Evolutionary conservation across 2,888 invertebrate genomes (phyloP).

Genomic region (Drosophila neoperkinsi): DNA sequence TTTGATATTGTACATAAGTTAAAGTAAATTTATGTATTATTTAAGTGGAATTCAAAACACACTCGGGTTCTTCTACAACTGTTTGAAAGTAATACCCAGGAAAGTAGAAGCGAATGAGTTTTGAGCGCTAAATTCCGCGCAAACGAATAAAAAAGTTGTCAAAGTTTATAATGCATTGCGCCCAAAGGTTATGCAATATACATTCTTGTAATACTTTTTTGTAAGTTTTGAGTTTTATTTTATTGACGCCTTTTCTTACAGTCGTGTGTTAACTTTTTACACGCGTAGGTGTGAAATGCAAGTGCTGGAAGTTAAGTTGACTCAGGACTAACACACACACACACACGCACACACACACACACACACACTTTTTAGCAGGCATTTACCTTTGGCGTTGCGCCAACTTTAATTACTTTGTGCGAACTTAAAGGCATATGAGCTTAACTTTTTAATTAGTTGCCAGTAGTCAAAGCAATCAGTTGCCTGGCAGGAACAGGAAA

Average conservation of each 20-base stretch:
- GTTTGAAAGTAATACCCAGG: background rate
- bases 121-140: slow-evolving; percentile 15
- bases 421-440: slow-evolving; percentile 75
- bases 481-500: slow-evolving; percentile 26
- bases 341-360: slow-evolving; percentile 3
- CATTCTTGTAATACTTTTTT: slow-evolving; percentile 38
- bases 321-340: slow-evolving; percentile 39
- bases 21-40: background rate
- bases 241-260: slow-evolving; percentile 47
- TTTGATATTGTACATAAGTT: background rate
- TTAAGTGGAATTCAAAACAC: background rate
- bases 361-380: slow-evolving; percentile 25
- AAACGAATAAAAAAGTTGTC: slow-evolving; percentile 29
- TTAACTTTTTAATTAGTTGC: slow-evolving; percentile 78
- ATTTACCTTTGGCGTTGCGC: slow-evolving; percentile 64
- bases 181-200: slow-evolving; percentile 54
- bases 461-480: slow-evolving; percentile 71
- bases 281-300: slow-evolving; percentile 74
- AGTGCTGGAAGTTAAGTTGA: slow-evolving; percentile 63
- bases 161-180: slow-evolving; percentile 38
- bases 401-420: slow-evolving; percentile 76
- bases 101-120: slow-evolving; percentile 11
- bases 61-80: background rate
- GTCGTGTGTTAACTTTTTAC: slow-evolving; percentile 66
- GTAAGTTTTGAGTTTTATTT: slow-evolving; percentile 31